A percentile compares a stretch with the other conserved stretches of the same genome.
Conservation (phyloP, 2,113 vertebrate species). For the Corythaixoides concolor region DNA sequence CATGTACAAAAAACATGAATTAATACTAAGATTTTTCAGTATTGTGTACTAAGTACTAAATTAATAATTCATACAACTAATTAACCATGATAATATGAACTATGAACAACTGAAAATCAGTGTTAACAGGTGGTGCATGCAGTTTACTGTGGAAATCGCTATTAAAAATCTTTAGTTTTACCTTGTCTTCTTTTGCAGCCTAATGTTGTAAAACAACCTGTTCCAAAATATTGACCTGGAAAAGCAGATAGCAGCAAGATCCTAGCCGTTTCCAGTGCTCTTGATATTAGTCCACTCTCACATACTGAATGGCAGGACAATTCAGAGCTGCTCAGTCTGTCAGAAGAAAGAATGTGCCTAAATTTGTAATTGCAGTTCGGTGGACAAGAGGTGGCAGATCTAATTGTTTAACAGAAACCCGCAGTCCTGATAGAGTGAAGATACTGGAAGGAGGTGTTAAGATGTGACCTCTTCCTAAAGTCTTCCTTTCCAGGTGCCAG, state of each 20-base stretch:
- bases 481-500: background rate
- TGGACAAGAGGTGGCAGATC: background rate
- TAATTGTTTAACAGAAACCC: background rate
- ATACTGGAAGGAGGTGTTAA: background rate
- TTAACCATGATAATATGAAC: background rate
- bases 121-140: background rate
- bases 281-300: background rate
- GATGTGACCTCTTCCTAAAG: background rate
- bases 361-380: background rate
- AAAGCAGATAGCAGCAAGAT: background rate
- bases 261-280: background rate
- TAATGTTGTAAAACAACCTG: background rate
- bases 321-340: background rate
- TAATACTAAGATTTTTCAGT: background rate
- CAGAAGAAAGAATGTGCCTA: background rate
- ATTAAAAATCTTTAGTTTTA: background rate
- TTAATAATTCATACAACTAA: background rate
- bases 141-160: background rate
- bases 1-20: background rate
- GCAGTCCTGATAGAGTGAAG: accelerated
- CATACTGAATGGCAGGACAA: background rate
- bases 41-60: background rate
- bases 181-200: background rate
- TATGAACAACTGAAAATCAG: background rate
- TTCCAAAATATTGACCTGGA: background rate